phyloP scores from a whole-genome alignment of 2,797 vertebrate species.

The Pelochelys cantorii region DNA sequence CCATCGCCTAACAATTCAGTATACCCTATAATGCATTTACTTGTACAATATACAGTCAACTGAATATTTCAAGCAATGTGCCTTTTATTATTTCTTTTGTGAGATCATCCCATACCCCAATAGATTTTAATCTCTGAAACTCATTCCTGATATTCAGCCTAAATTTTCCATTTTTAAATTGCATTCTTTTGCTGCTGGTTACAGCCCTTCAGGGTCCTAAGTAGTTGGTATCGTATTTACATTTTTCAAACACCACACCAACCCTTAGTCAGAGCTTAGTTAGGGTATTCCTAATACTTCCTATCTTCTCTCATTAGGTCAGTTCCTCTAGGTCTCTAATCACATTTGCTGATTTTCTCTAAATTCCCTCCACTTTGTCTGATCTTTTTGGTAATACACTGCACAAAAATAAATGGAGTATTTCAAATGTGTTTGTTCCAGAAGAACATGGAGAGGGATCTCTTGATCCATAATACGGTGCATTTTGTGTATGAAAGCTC shows the following conservation, averaged over 20 bases:
- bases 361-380: background rate
- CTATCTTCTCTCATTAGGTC: background rate
- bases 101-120: background rate
- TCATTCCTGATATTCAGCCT: background rate
- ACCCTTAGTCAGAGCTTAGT: background rate
- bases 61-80: background rate
- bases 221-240: background rate
- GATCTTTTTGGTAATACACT: background rate
- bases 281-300: background rate
- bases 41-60: background rate
- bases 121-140: background rate
- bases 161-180: background rate
- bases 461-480: background rate
- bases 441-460: background rate
- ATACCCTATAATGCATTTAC: background rate
- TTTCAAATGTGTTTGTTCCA: background rate
- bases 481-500: background rate
- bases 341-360: background rate
- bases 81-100: background rate
- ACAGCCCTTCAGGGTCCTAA: background rate
- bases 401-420: background rate
- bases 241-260: background rate
- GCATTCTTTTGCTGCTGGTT: background rate
- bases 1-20: background rate
- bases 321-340: background rate